These are phyloP conservation scores for Patella pellucida DNA, from an alignment of 2,888 invertebrate species.

Conservation along the genomic window DNA sequence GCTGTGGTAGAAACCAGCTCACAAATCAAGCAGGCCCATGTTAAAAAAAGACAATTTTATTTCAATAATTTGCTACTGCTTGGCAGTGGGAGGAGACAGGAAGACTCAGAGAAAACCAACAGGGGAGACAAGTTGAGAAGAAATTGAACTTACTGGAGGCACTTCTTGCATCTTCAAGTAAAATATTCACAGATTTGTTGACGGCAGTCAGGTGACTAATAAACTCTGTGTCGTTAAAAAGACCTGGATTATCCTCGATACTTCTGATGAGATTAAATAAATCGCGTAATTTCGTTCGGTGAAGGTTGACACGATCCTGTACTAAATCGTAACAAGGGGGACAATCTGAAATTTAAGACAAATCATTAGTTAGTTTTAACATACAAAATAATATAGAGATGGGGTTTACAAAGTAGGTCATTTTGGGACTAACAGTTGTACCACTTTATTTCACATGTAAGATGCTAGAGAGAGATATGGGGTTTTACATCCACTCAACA, in stretches of 20 bases:
- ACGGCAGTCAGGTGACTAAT: constrained; percentile 85
- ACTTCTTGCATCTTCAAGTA: constrained; percentile 81
- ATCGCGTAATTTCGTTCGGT: constrained; percentile 73
- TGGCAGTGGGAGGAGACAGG: too few relatives aligned
- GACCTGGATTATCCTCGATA: constrained; percentile 92
- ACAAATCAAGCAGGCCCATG: too few relatives aligned
- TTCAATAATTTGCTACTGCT: too few relatives aligned
- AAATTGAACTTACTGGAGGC: constrained; percentile 52
- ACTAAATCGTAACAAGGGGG: constrained; percentile 96
- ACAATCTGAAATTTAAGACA: constrained; percentile 74
- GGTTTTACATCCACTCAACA: too few relatives aligned
- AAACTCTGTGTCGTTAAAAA: constrained; percentile 91
- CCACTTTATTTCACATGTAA: not conserved
- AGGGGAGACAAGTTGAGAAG: too few relatives aligned
- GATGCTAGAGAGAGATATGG: not conserved
- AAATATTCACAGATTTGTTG: constrained; percentile 81
- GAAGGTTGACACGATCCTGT: constrained; percentile 83
- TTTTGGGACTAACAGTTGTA: too few relatives aligned
- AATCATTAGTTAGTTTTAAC: not conserved
- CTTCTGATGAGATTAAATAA: constrained; percentile 84
- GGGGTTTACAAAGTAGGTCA: not conserved
- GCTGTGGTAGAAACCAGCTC: too few relatives aligned
- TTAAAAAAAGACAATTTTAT: too few relatives aligned
- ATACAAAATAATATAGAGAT: too few relatives aligned
- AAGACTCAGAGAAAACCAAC: too few relatives aligned